phyloP scores from a whole-genome alignment of 2,888 invertebrate species.

The Trichogramma dendrolimi region DNA sequence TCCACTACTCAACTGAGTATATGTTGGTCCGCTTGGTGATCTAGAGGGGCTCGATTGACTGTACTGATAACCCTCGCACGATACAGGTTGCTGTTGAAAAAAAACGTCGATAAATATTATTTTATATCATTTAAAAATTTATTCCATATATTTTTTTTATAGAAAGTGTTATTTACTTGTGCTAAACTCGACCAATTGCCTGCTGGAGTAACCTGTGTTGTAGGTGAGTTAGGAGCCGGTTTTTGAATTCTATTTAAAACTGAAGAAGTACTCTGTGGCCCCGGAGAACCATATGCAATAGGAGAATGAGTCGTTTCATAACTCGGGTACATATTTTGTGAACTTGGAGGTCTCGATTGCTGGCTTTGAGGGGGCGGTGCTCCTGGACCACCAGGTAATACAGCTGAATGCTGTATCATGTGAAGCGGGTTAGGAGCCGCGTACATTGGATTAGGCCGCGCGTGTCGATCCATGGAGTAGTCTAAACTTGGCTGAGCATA shows the following conservation, averaged over 20 bases:
- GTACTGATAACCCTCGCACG: conserved; percentile 66
- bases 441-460: conserved; percentile 56
- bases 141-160: neutral
- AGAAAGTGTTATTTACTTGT: conserved; percentile 51
- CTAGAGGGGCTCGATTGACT: conserved; percentile 74
- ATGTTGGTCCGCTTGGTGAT: conserved; percentile 79
- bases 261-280: conserved; percentile 60
- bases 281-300: conserved; percentile 61
- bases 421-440: conserved; percentile 51
- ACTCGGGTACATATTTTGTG: conserved; percentile 66
- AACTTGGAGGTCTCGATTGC: conserved; percentile 64
- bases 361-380: conserved; percentile 51
- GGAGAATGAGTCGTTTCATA: conserved; percentile 78
- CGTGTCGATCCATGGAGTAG: conserved; percentile 67
- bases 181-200: conserved; percentile 37
- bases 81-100: conserved; percentile 60
- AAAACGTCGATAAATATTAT: neutral
- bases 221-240: conserved; percentile 65
- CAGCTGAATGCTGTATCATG: conserved; percentile 55
- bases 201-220: conserved; percentile 64
- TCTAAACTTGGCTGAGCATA: conserved; percentile 63
- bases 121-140: too few species aligned
- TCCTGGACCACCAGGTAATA: conserved; percentile 42
- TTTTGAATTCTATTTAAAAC: conserved; percentile 66
- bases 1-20: conserved; percentile 72